These are phyloP conservation scores for Andrena hattorfiana DNA, from an alignment of 2,888 invertebrate species.

Conservation along the genomic window DNA sequence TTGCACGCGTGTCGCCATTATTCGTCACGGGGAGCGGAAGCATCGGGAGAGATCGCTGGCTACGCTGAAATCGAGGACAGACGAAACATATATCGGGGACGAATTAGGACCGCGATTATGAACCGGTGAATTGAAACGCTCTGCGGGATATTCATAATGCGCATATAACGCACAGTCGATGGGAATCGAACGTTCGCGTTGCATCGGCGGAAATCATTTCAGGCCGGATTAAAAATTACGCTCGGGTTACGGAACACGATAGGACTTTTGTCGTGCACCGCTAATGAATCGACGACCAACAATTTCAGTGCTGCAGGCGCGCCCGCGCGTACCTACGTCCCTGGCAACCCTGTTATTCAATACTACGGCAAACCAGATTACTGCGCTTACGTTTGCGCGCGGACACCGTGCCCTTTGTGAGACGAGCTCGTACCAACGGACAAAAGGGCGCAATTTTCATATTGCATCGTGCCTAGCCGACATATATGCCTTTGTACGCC, in stretches of 20 bases:
- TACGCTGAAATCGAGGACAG: neutral
- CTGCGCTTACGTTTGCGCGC: conserved; percentile 35
- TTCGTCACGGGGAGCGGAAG: neutral
- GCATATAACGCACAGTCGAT: neutral
- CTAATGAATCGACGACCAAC: conserved; percentile 65
- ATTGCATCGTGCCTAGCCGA: neutral
- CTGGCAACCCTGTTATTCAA: conserved; percentile 52
- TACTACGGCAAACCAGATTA: conserved; percentile 52
- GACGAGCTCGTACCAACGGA: neutral
- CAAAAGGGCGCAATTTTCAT: conserved; percentile 44
- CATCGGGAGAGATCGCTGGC: neutral
- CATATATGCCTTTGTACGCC: neutral
- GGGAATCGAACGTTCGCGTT: conserved; percentile 19
- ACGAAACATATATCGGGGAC: neutral
- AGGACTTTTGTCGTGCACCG: conserved; percentile 48
- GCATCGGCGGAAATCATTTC: conserved; percentile 48
- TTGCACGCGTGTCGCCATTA: conserved; percentile 41
- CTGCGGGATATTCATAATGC: neutral
- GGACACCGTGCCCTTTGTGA: conserved; percentile 34
- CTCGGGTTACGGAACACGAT: conserved; percentile 56
- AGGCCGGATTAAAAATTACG: conserved; percentile 68
- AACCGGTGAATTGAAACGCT: neutral
- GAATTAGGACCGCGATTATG: neutral
- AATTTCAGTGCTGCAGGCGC: conserved; percentile 57
- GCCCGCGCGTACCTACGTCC: neutral